Conservation (phyloP, 2,888 invertebrate genomes). For the Crocallis elinguaria region DNA sequence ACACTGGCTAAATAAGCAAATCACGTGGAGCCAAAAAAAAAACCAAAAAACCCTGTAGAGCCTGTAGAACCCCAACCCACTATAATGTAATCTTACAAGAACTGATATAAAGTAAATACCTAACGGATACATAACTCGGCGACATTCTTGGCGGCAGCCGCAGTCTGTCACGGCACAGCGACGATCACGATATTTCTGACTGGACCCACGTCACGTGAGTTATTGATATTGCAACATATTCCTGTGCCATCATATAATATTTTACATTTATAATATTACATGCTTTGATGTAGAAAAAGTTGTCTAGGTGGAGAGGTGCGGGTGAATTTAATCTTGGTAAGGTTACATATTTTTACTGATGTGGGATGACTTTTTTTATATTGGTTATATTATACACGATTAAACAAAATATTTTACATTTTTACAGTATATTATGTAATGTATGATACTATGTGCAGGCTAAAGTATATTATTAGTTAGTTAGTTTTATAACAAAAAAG, state of each 20-base stretch:
- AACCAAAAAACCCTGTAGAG: too few relatives aligned
- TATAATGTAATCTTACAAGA: neutral
- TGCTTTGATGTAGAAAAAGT: conserved; percentile 20
- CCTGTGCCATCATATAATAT: conserved; percentile 18
- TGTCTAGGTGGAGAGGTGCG: conserved; percentile 2
- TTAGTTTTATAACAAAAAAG: too few relatives aligned
- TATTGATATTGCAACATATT: conserved; percentile 47
- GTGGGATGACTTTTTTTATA: too few relatives aligned
- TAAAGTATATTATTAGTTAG: too few relatives aligned
- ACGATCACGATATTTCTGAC: conserved; percentile 60
- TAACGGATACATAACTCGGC: conserved; percentile 57
- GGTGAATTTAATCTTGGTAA: conserved; percentile 1
- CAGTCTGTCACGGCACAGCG: conserved; percentile 46
- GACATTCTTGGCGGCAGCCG: conserved; percentile 66
- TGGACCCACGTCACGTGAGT: conserved; percentile 34
- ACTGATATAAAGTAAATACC: conserved; percentile 23
- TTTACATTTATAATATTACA: conserved; percentile 13
- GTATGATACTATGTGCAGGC: too few relatives aligned
- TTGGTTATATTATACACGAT: too few relatives aligned
- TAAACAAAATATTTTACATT: too few relatives aligned
- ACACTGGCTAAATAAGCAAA: too few relatives aligned
- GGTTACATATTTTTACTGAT: neutral
- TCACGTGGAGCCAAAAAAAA: neutral
- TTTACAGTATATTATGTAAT: too few relatives aligned
- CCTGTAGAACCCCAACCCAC: neutral